Base-by-base conservation (phyloP, 2,888 invertebrate species). In the Athripsodes cinereus region DNA sequence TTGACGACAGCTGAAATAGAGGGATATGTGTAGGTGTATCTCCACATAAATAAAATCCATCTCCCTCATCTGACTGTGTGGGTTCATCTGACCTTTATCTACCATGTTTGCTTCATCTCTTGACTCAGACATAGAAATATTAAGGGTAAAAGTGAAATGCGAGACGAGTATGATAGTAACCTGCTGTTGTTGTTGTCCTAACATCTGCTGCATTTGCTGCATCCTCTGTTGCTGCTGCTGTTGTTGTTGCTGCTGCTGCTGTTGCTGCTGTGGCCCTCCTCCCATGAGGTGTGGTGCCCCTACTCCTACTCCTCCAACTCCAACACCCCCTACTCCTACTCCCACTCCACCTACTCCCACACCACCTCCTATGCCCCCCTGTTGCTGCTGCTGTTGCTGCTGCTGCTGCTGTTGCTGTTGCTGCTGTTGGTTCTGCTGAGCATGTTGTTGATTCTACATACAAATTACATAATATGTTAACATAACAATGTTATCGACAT, bases 241-340 rank as follows among this genome's bases (percentile, higher is more conserved):
- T 57, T 76, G 77, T 52, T 74, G 72, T 65, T 79, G 80, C 63
- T 79, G 75, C 65, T 79, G 79, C 75, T 65, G 76, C 71, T n/a
- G 81, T 70, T 26, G 78, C 74, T 60, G 73, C 70, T 81, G 88
- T 79, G 71, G 90, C 79, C 1, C 90, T 90, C 1, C 91, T 90
- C 71, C 67, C 49, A 65, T 66, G 18, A 64, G 64, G 59, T 66
- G 66, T 31, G 65, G 65, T 52, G 66, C 66, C 31, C 54, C 55
- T 18, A 31, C 53, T n/a, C 58, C 61, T 51, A 50, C 50, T 16
- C 52, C 55, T 10, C 51, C 52, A 35, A 57, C 16, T 31, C 35
- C 26, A 51, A 35, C 18, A 22, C 16, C 54, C 26, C 44, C 68
- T 60, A 58, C 68, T 67, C 19, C 53, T n/a, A n/a, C n/a, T n/a